Percentiles rank a stretch among this genome's conserved stretches.
Conservation (phyloP, 2,797 vertebrate species). For the Lepus oiostolus region DNA sequence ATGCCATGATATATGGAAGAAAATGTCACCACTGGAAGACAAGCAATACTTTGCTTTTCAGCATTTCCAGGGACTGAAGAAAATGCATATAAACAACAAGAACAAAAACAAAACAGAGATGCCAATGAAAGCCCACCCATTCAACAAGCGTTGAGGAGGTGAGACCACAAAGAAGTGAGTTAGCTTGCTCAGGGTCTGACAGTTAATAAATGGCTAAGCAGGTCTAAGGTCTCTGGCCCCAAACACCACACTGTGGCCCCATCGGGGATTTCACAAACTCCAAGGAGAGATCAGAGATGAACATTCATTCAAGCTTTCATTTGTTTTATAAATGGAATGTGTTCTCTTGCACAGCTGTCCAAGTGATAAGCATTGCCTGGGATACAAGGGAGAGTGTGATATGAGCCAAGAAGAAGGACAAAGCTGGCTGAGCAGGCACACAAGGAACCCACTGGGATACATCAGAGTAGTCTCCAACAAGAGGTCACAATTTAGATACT, state of each 20-base stretch:
- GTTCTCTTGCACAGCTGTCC: not conserved
- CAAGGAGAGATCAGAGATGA: not conserved
- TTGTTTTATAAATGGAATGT: constrained; percentile 12
- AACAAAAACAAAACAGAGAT: not conserved
- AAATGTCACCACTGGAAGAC: constrained; percentile 44
- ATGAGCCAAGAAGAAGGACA: not conserved
- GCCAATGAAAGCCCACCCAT: not conserved
- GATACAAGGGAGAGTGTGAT: not conserved
- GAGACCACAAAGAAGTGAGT: not conserved
- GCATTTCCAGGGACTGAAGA: constrained; percentile 55
- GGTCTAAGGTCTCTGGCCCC: not conserved
- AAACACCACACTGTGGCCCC: not conserved
- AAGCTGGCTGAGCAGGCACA: rapidly evolving
- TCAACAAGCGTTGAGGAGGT: not conserved
- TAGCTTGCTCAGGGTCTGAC: not conserved
- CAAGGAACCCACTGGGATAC: not conserved
- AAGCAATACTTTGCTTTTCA: constrained; percentile 32
- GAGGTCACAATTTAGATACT: not conserved
- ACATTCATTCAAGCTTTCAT: not conserved
- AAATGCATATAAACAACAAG: not conserved
- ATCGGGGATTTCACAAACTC: not conserved
- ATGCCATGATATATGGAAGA: constrained; percentile 53
- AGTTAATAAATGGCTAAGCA: not conserved
- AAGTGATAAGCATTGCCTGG: not conserved
- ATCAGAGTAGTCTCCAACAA: not conserved